Conservation (phyloP, 2,888 invertebrate genomes). For the Pammene aurita region DNA sequence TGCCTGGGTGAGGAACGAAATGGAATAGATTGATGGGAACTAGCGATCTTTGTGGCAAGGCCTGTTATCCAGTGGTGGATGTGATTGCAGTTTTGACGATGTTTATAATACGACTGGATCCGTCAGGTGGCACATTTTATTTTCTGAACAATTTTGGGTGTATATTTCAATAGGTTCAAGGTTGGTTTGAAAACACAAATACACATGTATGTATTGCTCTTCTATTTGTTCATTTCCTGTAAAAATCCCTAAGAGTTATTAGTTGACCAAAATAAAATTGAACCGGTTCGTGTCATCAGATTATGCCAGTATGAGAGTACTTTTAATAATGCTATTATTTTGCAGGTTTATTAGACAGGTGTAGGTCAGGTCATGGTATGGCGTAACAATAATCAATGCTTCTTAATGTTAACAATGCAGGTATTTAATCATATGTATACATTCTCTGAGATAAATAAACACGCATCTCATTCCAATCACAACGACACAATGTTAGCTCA, state of each 20-base stretch:
- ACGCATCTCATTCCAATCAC: neutral
- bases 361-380: neutral
- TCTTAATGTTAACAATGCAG: neutral
- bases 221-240: no score
- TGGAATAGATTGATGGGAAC: no score
- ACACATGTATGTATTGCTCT: no score
- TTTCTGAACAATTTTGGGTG: no score
- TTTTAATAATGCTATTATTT: neutral
- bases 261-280: neutral
- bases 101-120: no score
- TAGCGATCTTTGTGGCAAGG: no score
- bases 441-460: neutral
- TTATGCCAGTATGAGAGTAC: neutral
- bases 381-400: neutral
- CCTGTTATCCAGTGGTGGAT: no score
- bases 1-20: no score
- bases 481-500: constrained; percentile 3
- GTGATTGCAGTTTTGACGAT: neutral
- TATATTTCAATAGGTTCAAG: no score
- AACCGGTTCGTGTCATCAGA: constrained; percentile 1
- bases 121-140: no score
- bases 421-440: neutral
- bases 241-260: no score
- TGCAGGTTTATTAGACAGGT: neutral
- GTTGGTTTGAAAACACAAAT: no score